phyloP scores from a whole-genome alignment of 2,888 invertebrate genomes.

The Eumacrocentrus americanus region DNA sequence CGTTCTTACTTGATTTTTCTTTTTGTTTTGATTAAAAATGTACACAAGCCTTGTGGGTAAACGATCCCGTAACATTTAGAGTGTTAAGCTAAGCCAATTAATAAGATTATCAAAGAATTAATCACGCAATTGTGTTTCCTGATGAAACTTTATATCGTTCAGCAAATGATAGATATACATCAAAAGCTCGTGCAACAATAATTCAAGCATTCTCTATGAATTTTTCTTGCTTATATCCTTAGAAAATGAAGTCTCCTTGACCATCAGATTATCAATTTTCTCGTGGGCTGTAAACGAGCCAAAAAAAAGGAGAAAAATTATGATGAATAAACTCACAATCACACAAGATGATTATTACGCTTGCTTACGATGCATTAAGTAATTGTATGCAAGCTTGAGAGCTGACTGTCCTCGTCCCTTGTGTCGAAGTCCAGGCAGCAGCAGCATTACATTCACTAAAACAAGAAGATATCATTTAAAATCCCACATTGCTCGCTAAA shows the following conservation, averaged over 20 bases:
- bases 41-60: too few relatives aligned
- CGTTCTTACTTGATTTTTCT: too few relatives aligned
- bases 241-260: neutral
- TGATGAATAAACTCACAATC: neutral
- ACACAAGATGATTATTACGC: slow-evolving; percentile 41
- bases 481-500: neutral
- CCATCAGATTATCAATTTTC: neutral
- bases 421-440: slow-evolving; percentile 51
- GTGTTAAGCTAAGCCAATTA: too few relatives aligned
- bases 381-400: slow-evolving; percentile 43
- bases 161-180: too few relatives aligned
- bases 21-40: too few relatives aligned
- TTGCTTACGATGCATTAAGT: slow-evolving; percentile 43
- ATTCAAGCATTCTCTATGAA: neutral
- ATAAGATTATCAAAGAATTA: too few relatives aligned
- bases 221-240: neutral
- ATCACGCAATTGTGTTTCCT: too few relatives aligned
- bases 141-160: too few relatives aligned
- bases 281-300: neutral
- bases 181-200: neutral
- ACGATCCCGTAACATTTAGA: too few relatives aligned
- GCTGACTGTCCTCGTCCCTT: slow-evolving; percentile 44
- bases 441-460: slow-evolving; percentile 46
- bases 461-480: slow-evolving; percentile 21
- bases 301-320: neutral